phyloP scores from a whole-genome alignment of 1,140 invertebrate species.

The Papilio aristodemus region DNA sequence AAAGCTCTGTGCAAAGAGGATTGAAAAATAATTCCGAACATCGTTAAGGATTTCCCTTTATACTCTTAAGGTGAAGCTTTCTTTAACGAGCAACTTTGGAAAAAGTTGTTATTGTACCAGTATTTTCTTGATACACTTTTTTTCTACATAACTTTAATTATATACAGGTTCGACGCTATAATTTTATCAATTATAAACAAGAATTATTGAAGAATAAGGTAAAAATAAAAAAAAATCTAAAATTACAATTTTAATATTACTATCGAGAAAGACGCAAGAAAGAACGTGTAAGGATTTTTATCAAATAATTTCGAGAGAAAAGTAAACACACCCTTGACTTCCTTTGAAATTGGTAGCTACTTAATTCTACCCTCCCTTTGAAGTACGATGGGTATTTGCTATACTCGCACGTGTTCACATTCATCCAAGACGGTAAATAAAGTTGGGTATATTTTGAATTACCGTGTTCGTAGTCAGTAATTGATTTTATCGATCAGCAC shows the following conservation, averaged over 20 bases:
- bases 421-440: neutral
- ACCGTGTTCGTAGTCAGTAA: neutral
- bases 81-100: neutral
- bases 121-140: neutral
- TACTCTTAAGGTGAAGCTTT: slow-evolving; percentile 7
- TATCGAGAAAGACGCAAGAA: neutral
- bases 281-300: neutral
- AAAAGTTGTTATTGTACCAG: neutral
- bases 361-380: slow-evolving; percentile 7
- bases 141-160: neutral
- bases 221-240: too few species aligned
- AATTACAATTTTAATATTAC: neutral
- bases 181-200: too few species aligned
- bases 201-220: neutral
- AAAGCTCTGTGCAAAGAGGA: slow-evolving; percentile 4
- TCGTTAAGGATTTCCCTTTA: neutral
- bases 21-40: slow-evolving; percentile 3
- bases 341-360: slow-evolving; percentile 9
- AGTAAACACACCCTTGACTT: slow-evolving; percentile 15
- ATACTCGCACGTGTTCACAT: neutral
- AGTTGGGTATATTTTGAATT: neutral
- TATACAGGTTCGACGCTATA: too few species aligned
- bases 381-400: neutral
- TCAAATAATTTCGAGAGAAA: slow-evolving; percentile 3
- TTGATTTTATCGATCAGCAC: slow-evolving; percentile 13